phyloP scores from a whole-genome alignment of 2,113 vertebrate species.

The Monopterus albus region DNA sequence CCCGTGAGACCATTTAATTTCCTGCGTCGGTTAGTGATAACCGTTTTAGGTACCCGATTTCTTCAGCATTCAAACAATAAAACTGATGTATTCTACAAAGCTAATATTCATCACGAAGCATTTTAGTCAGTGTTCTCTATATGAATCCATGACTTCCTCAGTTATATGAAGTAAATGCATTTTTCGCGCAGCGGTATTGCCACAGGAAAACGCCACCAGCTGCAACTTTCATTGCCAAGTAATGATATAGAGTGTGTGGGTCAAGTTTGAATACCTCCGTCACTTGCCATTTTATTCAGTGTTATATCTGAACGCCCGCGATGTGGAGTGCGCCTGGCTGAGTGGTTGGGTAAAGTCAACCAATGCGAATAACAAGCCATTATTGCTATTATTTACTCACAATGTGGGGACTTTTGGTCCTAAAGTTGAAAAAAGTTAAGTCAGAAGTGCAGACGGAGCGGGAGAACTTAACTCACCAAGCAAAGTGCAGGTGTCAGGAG shows the following conservation, averaged over 20 bases:
- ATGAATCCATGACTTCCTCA: not conserved
- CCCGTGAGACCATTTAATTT: conserved; percentile 57
- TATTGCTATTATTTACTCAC: too few relatives aligned
- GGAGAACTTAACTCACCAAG: conserved; percentile 88
- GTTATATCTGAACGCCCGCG: too few relatives aligned
- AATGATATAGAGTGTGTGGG: not conserved
- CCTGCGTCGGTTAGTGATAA: not conserved
- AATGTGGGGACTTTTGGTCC: not conserved
- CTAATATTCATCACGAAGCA: not conserved
- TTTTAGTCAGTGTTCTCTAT: too few relatives aligned
- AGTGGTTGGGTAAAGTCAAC: too few relatives aligned
- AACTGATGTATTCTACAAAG: not conserved
- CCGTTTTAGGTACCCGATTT: not conserved
- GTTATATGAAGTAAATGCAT: too few relatives aligned
- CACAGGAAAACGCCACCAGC: not conserved
- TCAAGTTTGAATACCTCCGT: conserved; percentile 6
- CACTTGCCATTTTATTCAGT: too few relatives aligned
- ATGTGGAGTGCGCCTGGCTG: too few relatives aligned
- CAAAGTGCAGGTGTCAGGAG: conserved; percentile 89
- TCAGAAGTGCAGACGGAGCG: not conserved
- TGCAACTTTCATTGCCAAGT: not conserved
- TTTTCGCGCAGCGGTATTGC: too few relatives aligned
- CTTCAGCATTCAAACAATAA: not conserved
- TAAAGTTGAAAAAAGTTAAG: conserved; percentile 1
- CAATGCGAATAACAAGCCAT: too few relatives aligned